Percentiles rank a stretch among this genome's conserved stretches.
phyloP scores from a whole-genome alignment of 1,140 invertebrate species.

The Trialeurodes vaporariorum region DNA sequence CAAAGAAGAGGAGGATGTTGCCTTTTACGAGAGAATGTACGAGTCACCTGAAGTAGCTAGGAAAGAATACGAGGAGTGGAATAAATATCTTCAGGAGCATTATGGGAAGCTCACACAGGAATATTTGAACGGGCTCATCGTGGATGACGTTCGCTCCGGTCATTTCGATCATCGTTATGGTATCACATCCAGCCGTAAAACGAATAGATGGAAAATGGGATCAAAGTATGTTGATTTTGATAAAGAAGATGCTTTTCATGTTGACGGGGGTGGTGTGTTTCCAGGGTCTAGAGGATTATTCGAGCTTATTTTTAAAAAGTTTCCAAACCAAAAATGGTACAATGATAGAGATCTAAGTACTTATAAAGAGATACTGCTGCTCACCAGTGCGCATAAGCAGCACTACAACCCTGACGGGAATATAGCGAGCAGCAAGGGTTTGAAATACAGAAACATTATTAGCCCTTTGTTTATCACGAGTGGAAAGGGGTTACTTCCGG shows the following conservation, averaged over 20 bases:
- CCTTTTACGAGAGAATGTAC: no score
- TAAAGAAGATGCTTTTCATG: neutral
- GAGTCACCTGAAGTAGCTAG: no score
- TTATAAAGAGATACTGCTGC: neutral
- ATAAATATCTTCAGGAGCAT: neutral
- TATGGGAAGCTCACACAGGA: neutral
- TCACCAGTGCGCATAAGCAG: neutral
- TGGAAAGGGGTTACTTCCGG: neutral
- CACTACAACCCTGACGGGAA: neutral
- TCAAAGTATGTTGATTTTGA: neutral
- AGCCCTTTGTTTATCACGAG: neutral
- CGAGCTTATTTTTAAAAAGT: neutral
- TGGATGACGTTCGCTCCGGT: neutral
- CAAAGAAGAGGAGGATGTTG: no score
- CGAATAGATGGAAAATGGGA: neutral
- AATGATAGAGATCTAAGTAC: neutral
- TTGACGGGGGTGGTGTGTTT: neutral
- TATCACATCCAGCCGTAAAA: neutral
- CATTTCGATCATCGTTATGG: neutral
- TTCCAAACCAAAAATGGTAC: neutral
- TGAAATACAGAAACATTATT: neutral
- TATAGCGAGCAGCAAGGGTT: neutral
- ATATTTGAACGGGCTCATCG: neutral
- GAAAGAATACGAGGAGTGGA: neutral
- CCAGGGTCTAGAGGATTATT: neutral